These are phyloP conservation scores for Drosophila affinis DNA, from an alignment of 2,888 invertebrate genomes.

Conservation along the genomic window DNA sequence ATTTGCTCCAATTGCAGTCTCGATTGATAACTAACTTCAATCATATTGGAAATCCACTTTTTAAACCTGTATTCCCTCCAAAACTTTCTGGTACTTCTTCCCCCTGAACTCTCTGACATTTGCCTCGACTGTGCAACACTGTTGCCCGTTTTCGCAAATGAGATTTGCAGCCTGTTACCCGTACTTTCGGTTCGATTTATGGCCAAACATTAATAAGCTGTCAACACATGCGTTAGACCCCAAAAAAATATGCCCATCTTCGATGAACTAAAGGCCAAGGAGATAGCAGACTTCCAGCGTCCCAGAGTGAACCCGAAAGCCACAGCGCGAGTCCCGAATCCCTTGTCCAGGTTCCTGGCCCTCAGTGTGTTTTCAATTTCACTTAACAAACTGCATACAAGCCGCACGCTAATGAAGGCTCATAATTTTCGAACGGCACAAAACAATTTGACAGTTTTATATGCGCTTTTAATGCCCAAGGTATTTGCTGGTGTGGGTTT, in stretches of 20 bases:
- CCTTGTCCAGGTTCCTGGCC: slow-evolving; percentile 9
- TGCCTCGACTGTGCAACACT: slow-evolving; percentile 30
- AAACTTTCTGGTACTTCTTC: no score
- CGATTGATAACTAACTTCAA: no score
- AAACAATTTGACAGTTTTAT: slow-evolving; percentile 83
- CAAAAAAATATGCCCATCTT: slow-evolving; percentile 32
- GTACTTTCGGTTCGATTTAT: slow-evolving; percentile 67
- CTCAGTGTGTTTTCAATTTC: slow-evolving; percentile 65
- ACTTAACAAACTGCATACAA: slow-evolving; percentile 75
- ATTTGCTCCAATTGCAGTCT: no score
- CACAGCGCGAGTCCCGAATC: neutral
- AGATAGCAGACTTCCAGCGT: neutral
- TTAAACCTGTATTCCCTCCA: no score
- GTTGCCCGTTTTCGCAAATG: slow-evolving; percentile 40
- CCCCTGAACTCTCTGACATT: neutral
- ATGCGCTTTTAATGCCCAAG: slow-evolving; percentile 76
- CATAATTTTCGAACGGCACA: slow-evolving; percentile 79
- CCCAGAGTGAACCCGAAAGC: neutral
- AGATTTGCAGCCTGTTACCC: slow-evolving; percentile 7
- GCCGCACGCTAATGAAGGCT: slow-evolving; percentile 78
- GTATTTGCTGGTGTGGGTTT: slow-evolving; percentile 43
- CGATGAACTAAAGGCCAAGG: slow-evolving; percentile 20
- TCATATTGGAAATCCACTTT: no score
- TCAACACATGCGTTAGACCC: slow-evolving; percentile 81
- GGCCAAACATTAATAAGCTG: slow-evolving; percentile 81